Base-by-base conservation (phyloP, 2,888 invertebrate species). In the Altica lythri region DNA sequence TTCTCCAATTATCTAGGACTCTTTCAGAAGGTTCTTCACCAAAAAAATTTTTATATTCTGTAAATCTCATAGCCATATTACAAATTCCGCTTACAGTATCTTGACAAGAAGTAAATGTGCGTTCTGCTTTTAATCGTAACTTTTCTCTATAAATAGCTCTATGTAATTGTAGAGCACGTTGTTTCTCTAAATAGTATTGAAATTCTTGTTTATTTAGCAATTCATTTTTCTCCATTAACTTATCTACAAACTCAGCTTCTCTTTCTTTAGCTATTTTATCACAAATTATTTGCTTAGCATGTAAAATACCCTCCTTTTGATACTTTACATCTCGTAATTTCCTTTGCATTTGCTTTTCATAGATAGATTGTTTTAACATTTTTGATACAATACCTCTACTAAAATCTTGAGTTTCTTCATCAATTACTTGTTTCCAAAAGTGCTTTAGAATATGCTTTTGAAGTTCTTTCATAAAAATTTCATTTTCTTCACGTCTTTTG, bases 261-360 rank as follows among this genome's bases (percentile, higher is more conserved):
- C 77, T 78, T 65, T 80, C 77, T 14, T 79, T 78, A 29, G 76
- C 64, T 59, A 81, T 79, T 52, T 81, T 77, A 29, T 75, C 77
- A 64, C 82, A 79, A 3, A 82, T 78, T 38, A 78, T 72, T 37
- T 75, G 72, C 65, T 82, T 78, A 66, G 84, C 84, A 43, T 79
- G 75, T 1, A 78, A 70, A 59, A 86, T 77, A 58, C 79, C 77
- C 30, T 81, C 78, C 27, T 81, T 81, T 62, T 84, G 81, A 42
- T 82, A 78, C 47, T 83, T 80, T 0, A 85, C 80, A 69, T 85
- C 83, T 72, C 81, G 81, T 53, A 86, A 74, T 73, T 84, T 84
- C 27, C 80, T 80, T 38, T 82, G 78, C 77, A 86, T 82, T 72
- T 83, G 83, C 68, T 85, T 86, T 66, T 87, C 87, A 69, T 83